Base-by-base conservation (phyloP, 2,113 vertebrate genomes). In the Indicator indicator region DNA sequence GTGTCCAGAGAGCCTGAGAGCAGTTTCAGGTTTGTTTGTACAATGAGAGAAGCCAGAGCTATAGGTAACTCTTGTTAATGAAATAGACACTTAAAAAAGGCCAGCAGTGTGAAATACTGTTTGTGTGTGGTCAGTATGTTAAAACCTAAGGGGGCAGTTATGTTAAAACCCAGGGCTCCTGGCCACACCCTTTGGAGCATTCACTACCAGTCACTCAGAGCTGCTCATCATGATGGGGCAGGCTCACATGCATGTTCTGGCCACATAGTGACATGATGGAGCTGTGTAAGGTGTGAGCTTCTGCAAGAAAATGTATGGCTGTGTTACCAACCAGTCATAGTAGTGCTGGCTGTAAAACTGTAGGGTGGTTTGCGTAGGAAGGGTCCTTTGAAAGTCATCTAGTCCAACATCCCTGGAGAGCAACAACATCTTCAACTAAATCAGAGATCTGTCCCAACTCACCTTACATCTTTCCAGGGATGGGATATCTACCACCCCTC, bases 81-180 rank as follows among this genome's bases (percentile, higher is more conserved):
- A 83, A 88, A 74, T 12, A 46, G 88, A 52, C 7, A 36, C 44
- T 55, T 21, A 89, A 74, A 44, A 10, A 9, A 2, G 32, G 21
- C 3, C 26, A 65, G 1, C 19, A 12, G 21, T 1, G 30, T 32
- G 1, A 2, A 52, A 26, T 4, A 23, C 0, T 4, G 27, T 90
- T 73, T 88, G 5, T 26, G 15, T n/a, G 9, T 18, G 11, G 24
- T 52, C 52, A 64, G 30, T 18, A 16, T 9, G 6, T 17, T 28
- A 89, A 76, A 55, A 13, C 7, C 20, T 11, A 23, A 32, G 18
- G 5, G 5, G n/a, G n/a, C n/a, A n/a, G n/a, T n/a, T n/a, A n/a
- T n/a, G n/a, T n/a, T n/a, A n/a, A n/a, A n/a, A n/a, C n/a, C 0
- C 9, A 24, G 42, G 55, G 38, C 8, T 86, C 14, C 69, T 28